Base-by-base conservation (phyloP, 2,797 vertebrate genomes). In the Glossophaga mutica region DNA sequence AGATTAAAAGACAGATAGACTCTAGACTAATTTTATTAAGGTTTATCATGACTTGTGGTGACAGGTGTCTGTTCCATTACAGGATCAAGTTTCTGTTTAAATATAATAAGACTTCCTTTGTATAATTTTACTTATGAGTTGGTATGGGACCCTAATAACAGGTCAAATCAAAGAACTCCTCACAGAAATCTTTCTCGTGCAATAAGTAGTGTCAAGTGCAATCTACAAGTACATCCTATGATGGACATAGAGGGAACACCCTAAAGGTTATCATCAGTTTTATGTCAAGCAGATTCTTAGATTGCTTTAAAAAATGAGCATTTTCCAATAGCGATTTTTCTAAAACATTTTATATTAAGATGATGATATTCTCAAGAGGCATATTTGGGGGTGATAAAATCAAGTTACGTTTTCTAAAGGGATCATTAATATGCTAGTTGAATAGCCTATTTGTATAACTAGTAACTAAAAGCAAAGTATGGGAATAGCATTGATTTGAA, bases 101-200 rank as follows among this genome's bases (percentile, higher is more conserved):
- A 84, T 68, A 44, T 48, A 88, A 67, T 76, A 94, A 65, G 9
- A 65, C 73, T 90, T 90, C 6, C 39, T 46, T 55, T 90, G 50
- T 29, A 46, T 26, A 92, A 18, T 59, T 84, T 91, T 90, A 46
- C 68, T 92, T 94, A 42, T 67, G 42, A 74, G 16, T 92, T 48
- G 19, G 12, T 88, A 67, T 93, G 74, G 59, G 21, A 82, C 29
- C 44, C 83, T 32, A 85, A 46, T 77, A 82, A 76, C 3, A 76
- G 39, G 22, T 89, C 73, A 93, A 83, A 81, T 81, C 39, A 89
- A 94, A 96, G 24, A 14, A 68, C 73, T 95, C 91, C 81, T 94
- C 79, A 73, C 46, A 96, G 82, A 96, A 94, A 74, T 92, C 21
- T 95, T 92, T 93, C 48, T 92, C 50, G 50, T 57, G 14, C 68